These are phyloP conservation scores for Achatina immaculata DNA, from an alignment of 1,140 invertebrate species.

Conservation along the genomic window DNA sequence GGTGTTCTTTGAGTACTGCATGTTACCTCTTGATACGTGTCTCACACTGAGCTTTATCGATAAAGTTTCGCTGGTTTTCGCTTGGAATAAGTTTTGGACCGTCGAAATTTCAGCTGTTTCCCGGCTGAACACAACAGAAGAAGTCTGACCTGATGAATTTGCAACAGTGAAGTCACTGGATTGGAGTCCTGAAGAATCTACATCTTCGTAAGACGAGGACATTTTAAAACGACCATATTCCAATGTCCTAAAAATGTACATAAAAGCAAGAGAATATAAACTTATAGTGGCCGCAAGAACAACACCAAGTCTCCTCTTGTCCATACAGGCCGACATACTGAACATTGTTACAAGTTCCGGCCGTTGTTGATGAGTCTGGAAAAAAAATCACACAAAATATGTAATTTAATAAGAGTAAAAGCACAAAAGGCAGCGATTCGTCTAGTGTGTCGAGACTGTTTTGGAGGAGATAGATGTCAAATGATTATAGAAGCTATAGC, in stretches of 20 bases:
- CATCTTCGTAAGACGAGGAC: background rate
- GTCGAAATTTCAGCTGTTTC: no score
- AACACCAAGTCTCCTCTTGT: background rate
- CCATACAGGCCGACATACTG: background rate
- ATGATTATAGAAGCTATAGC: no score
- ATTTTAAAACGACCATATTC: background rate
- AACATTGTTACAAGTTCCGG: background rate
- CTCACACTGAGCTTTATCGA: background rate
- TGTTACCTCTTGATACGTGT: background rate
- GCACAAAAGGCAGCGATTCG: no score
- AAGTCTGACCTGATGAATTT: background rate
- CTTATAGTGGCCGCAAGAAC: background rate
- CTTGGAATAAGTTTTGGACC: no score
- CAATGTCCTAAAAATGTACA: background rate
- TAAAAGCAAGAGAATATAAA: background rate
- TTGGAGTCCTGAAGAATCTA: background rate
- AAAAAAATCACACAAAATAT: no score
- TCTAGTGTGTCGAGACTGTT: no score
- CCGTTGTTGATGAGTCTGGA: no score
- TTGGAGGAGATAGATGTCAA: no score
- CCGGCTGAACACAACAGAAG: no score
- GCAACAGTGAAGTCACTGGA: background rate
- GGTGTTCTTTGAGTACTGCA: no score
- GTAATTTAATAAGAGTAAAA: no score
- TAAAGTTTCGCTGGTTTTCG: no score